A percentile compares a stretch with the other conserved stretches of the same genome.
phyloP scores from a whole-genome alignment of 2,797 vertebrate genomes.

The Parambassis ranga region DNA sequence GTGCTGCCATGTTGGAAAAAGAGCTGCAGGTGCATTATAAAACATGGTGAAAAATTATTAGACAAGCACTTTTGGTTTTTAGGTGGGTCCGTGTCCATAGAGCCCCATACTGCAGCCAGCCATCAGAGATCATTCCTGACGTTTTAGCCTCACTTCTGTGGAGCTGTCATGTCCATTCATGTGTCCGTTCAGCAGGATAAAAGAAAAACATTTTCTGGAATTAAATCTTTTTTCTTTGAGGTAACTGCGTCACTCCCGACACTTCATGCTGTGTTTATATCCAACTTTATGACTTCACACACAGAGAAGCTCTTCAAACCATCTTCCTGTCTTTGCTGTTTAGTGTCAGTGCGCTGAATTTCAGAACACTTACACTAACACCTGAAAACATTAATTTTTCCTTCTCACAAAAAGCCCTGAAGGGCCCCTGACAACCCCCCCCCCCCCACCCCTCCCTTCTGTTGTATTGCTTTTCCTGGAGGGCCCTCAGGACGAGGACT shows the following conservation, averaged over 20 bases:
- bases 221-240: not conserved
- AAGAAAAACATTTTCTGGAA: not conserved
- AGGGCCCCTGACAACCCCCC: not conserved
- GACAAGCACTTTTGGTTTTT: too few species aligned
- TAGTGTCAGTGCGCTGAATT: too few species aligned
- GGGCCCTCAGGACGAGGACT: not conserved
- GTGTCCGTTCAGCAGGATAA: not conserved
- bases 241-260: constrained; percentile 5
- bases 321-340: not conserved
- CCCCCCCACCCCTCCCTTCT: not conserved
- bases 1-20: too few species aligned
- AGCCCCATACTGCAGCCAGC: too few species aligned
- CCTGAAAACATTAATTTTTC: constrained; percentile 27
- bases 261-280: constrained; percentile 1
- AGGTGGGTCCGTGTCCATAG: too few species aligned
- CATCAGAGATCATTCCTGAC: too few species aligned
- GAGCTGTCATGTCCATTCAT: too few species aligned
- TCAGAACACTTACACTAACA: constrained; percentile 2
- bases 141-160: too few species aligned
- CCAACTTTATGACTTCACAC: constrained; percentile 3
- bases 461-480: not conserved
- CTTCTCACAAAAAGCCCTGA: constrained; percentile 25
- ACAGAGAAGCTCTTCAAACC: not conserved
- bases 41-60: too few species aligned
- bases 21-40: too few species aligned